Conservation (phyloP, 2,888 invertebrate species). For the Lamellibrachia columna region DNA sequence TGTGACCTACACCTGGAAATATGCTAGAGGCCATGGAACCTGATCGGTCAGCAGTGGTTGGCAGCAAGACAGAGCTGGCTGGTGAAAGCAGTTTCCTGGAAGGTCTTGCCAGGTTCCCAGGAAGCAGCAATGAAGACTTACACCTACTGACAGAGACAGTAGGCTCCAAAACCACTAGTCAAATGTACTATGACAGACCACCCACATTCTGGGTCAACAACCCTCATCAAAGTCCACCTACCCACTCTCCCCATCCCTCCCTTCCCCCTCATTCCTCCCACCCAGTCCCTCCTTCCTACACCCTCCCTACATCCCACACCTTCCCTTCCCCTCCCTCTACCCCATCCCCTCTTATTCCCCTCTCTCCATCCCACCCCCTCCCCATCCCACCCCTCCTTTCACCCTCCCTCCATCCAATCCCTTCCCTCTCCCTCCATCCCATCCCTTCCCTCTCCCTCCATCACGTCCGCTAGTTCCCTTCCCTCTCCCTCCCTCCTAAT, state of each 20-base stretch:
- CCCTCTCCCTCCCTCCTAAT: not conserved
- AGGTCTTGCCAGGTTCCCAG: not conserved
- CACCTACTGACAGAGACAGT: not conserved
- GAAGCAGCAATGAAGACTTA: not conserved
- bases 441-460: not conserved
- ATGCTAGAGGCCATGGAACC: not conserved
- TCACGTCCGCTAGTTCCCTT: not conserved
- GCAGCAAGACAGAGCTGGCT: not conserved
- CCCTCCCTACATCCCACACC: not conserved
- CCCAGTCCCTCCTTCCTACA: not conserved
- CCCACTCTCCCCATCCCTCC: not conserved
- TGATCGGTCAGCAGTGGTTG: not conserved
- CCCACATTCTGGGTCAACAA: not conserved
- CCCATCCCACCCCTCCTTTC: not conserved
- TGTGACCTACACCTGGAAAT: no score
- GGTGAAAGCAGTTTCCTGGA: not conserved
- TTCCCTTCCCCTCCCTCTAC: not conserved
- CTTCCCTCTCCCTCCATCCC: not conserved
- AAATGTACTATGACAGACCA: not conserved
- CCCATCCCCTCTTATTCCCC: not conserved
- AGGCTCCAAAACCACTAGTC: not conserved
- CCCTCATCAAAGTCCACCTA: not conserved
- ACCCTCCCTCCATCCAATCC: not conserved
- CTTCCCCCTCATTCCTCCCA: not conserved
- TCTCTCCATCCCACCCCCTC: not conserved